phyloP scores from a whole-genome alignment of 2,888 invertebrate species.

The Selenia dentaria region DNA sequence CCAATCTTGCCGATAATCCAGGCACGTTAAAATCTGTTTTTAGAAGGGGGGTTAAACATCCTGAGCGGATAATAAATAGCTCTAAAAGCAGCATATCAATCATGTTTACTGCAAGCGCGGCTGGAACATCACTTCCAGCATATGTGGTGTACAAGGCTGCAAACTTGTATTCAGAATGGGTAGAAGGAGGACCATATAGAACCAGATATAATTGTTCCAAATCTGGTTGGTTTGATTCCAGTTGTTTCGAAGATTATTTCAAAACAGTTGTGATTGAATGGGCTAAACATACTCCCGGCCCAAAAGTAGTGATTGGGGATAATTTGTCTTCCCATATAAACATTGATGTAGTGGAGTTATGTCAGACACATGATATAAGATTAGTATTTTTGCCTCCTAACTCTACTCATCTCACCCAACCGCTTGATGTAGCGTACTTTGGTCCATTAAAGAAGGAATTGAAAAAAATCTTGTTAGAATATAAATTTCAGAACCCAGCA shows the following conservation, averaged over 20 bases:
- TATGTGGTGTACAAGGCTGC: slow-evolving; percentile 10
- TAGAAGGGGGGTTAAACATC: slow-evolving; percentile 9
- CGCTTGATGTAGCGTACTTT: slow-evolving; percentile 31
- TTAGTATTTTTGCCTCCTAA: slow-evolving; percentile 31
- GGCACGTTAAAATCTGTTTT: slow-evolving; percentile 2
- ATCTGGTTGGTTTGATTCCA: slow-evolving; percentile 33
- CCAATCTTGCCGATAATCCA: slow-evolving; percentile 10
- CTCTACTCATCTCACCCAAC: slow-evolving; percentile 32
- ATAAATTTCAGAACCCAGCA: slow-evolving; percentile 25
- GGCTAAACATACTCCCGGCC: neutral
- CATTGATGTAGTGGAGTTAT: slow-evolving; percentile 15
- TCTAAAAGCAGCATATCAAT: slow-evolving; percentile 2
- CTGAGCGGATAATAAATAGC: slow-evolving; percentile 7
- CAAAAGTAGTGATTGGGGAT: slow-evolving; percentile 13
- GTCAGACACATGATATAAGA: slow-evolving; percentile 22
- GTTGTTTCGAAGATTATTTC: slow-evolving; percentile 5
- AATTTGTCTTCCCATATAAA: slow-evolving; percentile 6
- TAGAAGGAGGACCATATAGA: slow-evolving; percentile 20
- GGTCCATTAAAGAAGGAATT: slow-evolving; percentile 26
- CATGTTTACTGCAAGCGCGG: slow-evolving; percentile 5
- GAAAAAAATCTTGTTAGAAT: slow-evolving; percentile 23
- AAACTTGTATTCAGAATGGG: slow-evolving; percentile 3
- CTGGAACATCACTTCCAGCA: slow-evolving; percentile 1
- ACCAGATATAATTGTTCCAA: slow-evolving; percentile 29
- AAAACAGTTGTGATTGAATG: slow-evolving; percentile 2